These are phyloP conservation scores for Lepidocyrtoides sp. DNA, from an alignment of 2,888 invertebrate genomes.

Conservation along the genomic window DNA sequence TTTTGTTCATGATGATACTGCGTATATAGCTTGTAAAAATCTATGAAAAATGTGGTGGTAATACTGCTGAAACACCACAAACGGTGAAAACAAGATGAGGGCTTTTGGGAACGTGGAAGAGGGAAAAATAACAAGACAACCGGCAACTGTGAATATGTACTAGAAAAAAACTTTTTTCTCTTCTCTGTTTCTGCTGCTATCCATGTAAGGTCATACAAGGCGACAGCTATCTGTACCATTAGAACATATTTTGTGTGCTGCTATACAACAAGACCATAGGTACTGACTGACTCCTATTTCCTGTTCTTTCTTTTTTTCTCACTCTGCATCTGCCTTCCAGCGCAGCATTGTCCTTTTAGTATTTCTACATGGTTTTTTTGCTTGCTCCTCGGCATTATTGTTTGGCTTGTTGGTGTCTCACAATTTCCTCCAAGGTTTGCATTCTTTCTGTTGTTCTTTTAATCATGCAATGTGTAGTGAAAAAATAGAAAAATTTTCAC, in stretches of 20 bases:
- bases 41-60: not conserved
- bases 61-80: too few species aligned
- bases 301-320: not conserved
- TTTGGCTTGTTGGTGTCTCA: not conserved
- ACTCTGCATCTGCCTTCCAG: not conserved
- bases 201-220: conserved; percentile 2
- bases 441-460: conserved; percentile 17
- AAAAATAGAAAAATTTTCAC: not conserved
- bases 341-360: conserved; percentile 12
- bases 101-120: conserved; percentile 37
- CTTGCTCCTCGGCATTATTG: not conserved
- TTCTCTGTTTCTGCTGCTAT: not conserved
- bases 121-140: conserved; percentile 6
- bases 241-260: not conserved
- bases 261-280: not conserved
- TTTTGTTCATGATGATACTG: not conserved
- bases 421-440: conserved; percentile 33
- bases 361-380: too few species aligned
- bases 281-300: conserved; percentile 12
- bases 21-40: too few species aligned
- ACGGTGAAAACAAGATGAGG: conserved; percentile 51
- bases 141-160: not conserved
- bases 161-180: not conserved
- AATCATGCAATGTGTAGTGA: not conserved
- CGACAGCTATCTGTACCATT: conserved; percentile 33